Conservation (phyloP, 92 coral and sea anemone genomes). For the Montipora capitata region DNA sequence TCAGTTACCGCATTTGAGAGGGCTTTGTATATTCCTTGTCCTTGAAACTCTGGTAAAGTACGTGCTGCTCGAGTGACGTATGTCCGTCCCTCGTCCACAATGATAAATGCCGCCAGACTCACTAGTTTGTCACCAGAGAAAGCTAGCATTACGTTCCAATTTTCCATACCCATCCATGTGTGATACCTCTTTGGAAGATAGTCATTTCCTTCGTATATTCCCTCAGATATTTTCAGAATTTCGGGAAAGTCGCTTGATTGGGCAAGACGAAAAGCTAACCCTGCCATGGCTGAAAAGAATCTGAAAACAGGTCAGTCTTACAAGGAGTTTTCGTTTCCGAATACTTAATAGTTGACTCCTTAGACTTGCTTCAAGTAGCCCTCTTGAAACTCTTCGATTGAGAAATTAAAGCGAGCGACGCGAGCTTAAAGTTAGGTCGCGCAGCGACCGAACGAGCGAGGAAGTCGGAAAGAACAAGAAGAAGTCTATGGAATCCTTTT, state of each 20-base stretch:
- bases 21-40: not conserved
- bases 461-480: no score
- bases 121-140: constrained; percentile 53
- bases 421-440: no score
- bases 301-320: no score
- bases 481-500: no score
- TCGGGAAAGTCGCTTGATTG: constrained; percentile 21
- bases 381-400: no score
- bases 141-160: constrained; percentile 24
- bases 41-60: constrained; percentile 39
- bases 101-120: constrained; percentile 78
- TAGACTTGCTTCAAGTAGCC: no score
- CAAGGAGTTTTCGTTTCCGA: no score
- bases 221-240: constrained; percentile 39
- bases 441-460: no score
- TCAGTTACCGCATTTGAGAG: no score
- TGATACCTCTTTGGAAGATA: constrained; percentile 36
- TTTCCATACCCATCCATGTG: constrained; percentile 24
- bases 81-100: constrained; percentile 85
- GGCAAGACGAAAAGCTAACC: constrained; percentile 25
- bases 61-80: constrained; percentile 84
- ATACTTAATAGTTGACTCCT: no score
- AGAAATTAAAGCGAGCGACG: no score
- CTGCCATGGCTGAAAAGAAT: no score
- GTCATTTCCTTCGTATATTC: constrained; percentile 34